Base-by-base conservation (phyloP, 2,888 invertebrate species). In the Catocala sponsa region DNA sequence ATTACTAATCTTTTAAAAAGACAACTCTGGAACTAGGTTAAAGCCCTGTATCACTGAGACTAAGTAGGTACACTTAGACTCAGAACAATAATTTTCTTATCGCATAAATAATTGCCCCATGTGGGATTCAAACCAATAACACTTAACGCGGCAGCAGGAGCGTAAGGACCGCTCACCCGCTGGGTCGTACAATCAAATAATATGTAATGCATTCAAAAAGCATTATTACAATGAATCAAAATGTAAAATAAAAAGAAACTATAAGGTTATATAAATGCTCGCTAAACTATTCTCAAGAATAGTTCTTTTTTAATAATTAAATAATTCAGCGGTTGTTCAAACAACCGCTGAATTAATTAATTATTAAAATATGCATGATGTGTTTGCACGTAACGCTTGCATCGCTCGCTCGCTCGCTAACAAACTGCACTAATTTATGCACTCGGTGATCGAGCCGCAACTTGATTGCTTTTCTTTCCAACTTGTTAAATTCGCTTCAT, bases 361-460 rank as follows among this genome's bases (percentile, higher is more conserved):
- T 68, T 65, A 74, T 66, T 77, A 77, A 74, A 70, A 68, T 77
- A 79, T 78, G 74, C 75, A 74, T 67, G 64, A 72, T 64, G 65
- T 78, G 66, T 78, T 74, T 68, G 65, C 65, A 64, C 55, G 51
- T 67, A 56, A 69, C 55, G 65, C 65, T 55, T 48, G 12, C 42
- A 59, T 52, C 57, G 67, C 57, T 62, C 59, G 63, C 70, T 75
- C 66, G 46, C 52, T 52, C 61, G 49, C 64, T 65, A 74, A 65
- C 60, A 64, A 78, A 80, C 78, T 76, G 75, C 67, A 74, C 76
- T 85, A 85, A 89, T 86, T 77, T 87, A 87, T 88, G 81, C 87
- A 75, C 76, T 66, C 65, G 59, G 57, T 78, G 82, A 82, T 81
- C 75, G 74, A 75, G 79, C 67, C 63, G 60, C 57, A 72, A 81